Base-by-base conservation (phyloP, 2,888 invertebrate genomes). In the Melieria picta region DNA sequence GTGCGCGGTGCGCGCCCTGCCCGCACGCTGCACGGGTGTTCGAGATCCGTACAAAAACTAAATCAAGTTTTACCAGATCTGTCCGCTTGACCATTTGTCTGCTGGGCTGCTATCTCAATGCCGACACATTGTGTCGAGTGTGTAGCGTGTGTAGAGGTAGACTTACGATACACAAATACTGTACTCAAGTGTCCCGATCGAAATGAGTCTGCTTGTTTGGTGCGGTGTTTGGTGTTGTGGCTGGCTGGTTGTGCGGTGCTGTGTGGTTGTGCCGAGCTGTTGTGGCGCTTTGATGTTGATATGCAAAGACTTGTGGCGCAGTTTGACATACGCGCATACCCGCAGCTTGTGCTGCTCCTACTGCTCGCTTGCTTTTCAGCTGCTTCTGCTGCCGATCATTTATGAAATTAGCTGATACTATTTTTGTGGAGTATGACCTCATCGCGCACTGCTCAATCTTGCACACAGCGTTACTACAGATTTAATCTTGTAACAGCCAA, bases 381-480 rank as follows among this genome's bases (percentile, higher is more conserved):
- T 50, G 50, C 11, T 30, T 30, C 50, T 50, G 11, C 11, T 50
- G 11, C 50, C 50, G 7, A 50, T 50, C 7, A 5, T 52, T 52
- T 52, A 11, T 52, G 52, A 52, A 52, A 52, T 52, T 77, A 79
- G 73, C 76, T 77, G 11, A 52, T 52, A 76, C 76, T 80, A 81
- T 79, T 79, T 82, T 72, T 76, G 77, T 76, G 78, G 77, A 73
- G 77, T 77, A 78, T 81, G 81, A 81, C 81, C 81, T 81, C 82
- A 81, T 82, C 80, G 76, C 71, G 74, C 76, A 74, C 11, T 52
- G n/a, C 13, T 52, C 13, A 52, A 52, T 52, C 52, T 52, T 52
- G 52, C 52, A 52, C 52, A 52, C n/a, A 52, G 52, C 52, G 13
- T 52, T 52, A 52, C 52, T 52, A 52, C 52, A 52, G 13, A 52